These are phyloP conservation scores for Merops nubicus DNA, from an alignment of 2,113 vertebrate species.

Conservation along the genomic window DNA sequence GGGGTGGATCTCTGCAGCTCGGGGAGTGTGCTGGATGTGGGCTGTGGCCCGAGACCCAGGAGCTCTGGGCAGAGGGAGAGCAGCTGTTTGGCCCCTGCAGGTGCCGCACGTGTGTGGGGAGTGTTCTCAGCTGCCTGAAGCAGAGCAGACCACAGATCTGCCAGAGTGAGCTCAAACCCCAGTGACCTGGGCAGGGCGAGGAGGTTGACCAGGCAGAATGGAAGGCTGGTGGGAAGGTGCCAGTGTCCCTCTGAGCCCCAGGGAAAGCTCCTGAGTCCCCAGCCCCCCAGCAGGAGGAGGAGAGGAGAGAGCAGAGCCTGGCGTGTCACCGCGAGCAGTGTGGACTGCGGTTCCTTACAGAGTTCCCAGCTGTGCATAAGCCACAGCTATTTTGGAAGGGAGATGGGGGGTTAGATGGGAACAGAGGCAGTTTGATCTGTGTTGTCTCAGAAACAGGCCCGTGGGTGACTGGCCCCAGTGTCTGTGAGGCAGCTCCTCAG, in stretches of 20 bases:
- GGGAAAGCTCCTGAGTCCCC: background rate
- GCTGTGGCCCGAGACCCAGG: rapidly evolving
- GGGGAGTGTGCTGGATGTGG: too few relatives aligned
- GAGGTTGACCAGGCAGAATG: background rate
- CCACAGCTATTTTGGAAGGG: background rate
- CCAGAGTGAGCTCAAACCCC: background rate
- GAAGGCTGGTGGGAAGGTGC: background rate
- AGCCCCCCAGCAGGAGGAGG: rapidly evolving
- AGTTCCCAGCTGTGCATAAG: background rate
- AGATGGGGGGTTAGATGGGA: background rate
- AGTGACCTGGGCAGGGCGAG: background rate
- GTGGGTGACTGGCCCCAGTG: background rate
- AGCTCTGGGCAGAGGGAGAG: background rate
- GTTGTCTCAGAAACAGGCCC: background rate
- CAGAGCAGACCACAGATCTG: background rate
- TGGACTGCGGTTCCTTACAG: background rate
- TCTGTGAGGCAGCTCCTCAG: rapidly evolving
- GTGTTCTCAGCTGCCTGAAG: background rate
- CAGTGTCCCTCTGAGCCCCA: background rate
- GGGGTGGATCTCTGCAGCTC: background rate
- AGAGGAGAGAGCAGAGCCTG: background rate
- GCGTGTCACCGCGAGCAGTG: rapidly evolving
- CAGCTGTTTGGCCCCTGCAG: background rate
- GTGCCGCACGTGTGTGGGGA: background rate
- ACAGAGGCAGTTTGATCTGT: background rate